phyloP scores from a whole-genome alignment of 2,797 vertebrate species.

The Sebastes wilsoni region DNA sequence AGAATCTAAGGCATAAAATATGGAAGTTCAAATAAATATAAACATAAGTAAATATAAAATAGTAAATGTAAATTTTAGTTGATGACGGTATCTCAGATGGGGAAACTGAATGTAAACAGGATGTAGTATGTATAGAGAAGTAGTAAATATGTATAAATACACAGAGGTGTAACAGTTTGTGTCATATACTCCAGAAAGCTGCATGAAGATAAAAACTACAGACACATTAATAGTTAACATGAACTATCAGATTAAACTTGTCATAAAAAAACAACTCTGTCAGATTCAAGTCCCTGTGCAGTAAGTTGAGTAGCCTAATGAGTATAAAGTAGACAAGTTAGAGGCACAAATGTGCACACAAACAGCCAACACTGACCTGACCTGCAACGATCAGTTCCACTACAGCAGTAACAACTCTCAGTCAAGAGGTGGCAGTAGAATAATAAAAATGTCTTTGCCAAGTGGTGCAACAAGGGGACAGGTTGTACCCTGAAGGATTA shows the following conservation, averaged over 20 bases:
- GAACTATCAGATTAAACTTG: background rate
- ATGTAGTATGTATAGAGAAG: no score
- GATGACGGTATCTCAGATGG: no score
- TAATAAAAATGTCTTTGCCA: background rate
- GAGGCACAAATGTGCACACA: background rate
- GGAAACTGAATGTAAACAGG: no score
- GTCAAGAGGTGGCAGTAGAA: slow-evolving; percentile 41
- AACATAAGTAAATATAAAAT: no score
- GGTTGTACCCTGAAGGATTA: background rate
- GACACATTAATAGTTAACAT: background rate
- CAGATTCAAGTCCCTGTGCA: background rate
- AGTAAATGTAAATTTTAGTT: no score
- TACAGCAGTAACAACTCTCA: background rate
- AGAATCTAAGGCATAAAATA: no score
- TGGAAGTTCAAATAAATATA: no score
- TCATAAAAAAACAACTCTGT: background rate
- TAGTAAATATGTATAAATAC: no score
- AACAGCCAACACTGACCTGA: background rate
- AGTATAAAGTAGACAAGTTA: background rate
- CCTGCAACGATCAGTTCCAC: background rate
- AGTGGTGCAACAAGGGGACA: no score
- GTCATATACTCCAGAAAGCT: background rate
- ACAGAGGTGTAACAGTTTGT: background rate
- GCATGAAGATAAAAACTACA: background rate
- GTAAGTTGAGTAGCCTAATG: background rate